Evolutionary conservation across 2,888 invertebrate species (phyloP).

Genomic region (Thymelicus sylvestris): DNA sequence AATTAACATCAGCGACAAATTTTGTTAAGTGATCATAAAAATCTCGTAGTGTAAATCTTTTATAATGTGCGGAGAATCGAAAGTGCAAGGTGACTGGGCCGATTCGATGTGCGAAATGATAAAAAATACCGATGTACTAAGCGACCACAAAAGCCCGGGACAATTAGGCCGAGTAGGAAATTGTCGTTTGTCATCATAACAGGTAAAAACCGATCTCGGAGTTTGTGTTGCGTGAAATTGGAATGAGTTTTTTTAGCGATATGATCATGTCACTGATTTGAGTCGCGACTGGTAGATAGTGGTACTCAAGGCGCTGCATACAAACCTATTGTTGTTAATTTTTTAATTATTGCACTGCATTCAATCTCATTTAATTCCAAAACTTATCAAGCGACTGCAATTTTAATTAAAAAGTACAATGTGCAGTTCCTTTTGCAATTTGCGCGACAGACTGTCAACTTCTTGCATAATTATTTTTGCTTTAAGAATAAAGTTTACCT

Average conservation of each 20-base stretch:
- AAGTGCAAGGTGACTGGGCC: slow-evolving; percentile 73
- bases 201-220: slow-evolving; percentile 73
- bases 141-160: slow-evolving; percentile 58
- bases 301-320: slow-evolving; percentile 26
- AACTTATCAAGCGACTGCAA: slow-evolving; percentile 14
- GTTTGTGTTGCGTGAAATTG: slow-evolving; percentile 82
- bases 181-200: slow-evolving; percentile 73
- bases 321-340: slow-evolving; percentile 17
- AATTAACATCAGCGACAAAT: background rate
- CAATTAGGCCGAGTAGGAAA: slow-evolving; percentile 76
- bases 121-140: slow-evolving; percentile 71
- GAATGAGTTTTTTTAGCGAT: slow-evolving; percentile 53
- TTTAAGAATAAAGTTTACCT: slow-evolving; percentile 15
- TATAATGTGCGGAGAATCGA: slow-evolving; percentile 63
- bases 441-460: slow-evolving; percentile 18
- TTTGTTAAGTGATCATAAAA: slow-evolving; percentile 1
- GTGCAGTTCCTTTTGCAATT: slow-evolving; percentile 21
- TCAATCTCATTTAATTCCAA: slow-evolving; percentile 21
- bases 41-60: slow-evolving; percentile 42
- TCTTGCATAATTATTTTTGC: slow-evolving; percentile 15
- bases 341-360: slow-evolving; percentile 22
- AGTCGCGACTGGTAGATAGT: slow-evolving; percentile 31
- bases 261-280: slow-evolving; percentile 40
- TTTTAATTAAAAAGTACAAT: slow-evolving; percentile 32
- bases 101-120: slow-evolving; percentile 58